Base-by-base conservation (phyloP, 2,113 vertebrate species). In the Bubalus kerabau region DNA sequence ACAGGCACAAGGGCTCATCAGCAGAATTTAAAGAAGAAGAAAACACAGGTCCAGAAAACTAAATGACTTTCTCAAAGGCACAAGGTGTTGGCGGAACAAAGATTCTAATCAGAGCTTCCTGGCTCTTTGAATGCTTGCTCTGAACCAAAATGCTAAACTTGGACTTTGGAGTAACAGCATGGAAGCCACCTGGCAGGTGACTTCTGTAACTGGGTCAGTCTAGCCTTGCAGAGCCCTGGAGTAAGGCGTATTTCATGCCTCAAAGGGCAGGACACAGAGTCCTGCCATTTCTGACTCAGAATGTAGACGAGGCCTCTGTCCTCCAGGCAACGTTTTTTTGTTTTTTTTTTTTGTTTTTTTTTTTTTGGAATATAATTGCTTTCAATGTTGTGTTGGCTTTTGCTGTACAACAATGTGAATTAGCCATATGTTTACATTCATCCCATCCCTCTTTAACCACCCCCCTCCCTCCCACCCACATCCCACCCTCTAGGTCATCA, bases 1-100 rank as follows among this genome's bases (percentile, higher is more conserved):
- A 46, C 21, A 46, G 0, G 17, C 26, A 0, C 17, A 40, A 57
- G 64, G 3, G 15, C 1, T 23, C 52, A 10, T 57, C 2, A 7
- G 12, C 28, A 57, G 88, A 12, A 16, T 59, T 57, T 24, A 5
- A 76, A 3, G 0, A 56, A 28, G n/a, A 67, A 23, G 32, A 15
- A 10, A 1, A 82, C 5, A 3, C 0, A 0, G 43, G 43, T 36
- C 54, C 7, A 17, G 82, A 32, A 12, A 19, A 57, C 28, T 10
- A 78, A 26, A 7, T 40, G n/a, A 21, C 30, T 21, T 23, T 6
- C 19, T 46, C 40, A 32, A 32, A 14, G 57, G 84, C 43, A 67
- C 48, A 28, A 5, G 24, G 32, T 88, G 9, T 24, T 16, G 14
- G 24, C 0, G 0, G 43, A 2, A 30, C 54, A 28, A 24, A 23